A percentile compares a stretch with the other conserved stretches of the same genome.
These are phyloP conservation scores for Subacronicta megacephala DNA, from an alignment of 2,888 invertebrate genomes.

Conservation along the genomic window DNA sequence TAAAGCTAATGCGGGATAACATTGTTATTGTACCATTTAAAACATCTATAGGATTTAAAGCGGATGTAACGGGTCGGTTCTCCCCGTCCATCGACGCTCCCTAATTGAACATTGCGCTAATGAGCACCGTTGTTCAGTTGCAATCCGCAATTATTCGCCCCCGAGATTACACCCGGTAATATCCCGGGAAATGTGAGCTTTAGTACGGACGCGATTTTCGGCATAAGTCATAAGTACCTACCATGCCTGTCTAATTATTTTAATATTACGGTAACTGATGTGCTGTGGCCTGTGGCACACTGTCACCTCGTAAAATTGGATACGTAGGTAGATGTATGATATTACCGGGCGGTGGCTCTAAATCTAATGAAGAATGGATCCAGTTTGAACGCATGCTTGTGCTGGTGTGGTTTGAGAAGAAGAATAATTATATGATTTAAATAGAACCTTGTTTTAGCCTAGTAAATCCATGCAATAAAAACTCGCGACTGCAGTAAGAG, in stretches of 20 bases:
- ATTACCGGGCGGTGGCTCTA: too few species aligned
- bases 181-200: constrained; percentile 76
- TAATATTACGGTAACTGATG: constrained; percentile 51
- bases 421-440: too few species aligned
- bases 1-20: constrained; percentile 55
- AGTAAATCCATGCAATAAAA: too few species aligned
- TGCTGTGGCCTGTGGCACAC: too few species aligned
- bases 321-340: constrained; percentile 1
- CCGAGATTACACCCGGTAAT: constrained; percentile 80
- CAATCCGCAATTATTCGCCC: constrained; percentile 84
- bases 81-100: constrained; percentile 73
- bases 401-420: too few species aligned
- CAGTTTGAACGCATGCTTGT: too few species aligned
- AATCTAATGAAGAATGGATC: too few species aligned
- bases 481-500: constrained; percentile 2
- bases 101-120: constrained; percentile 89
- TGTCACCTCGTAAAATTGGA: constrained; percentile 42
- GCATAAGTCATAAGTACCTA: constrained; percentile 50
- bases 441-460: too few species aligned
- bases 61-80: constrained; percentile 62
- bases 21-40: constrained; percentile 61
- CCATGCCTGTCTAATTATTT: constrained; percentile 60
- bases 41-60: constrained; percentile 62
- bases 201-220: constrained; percentile 69
- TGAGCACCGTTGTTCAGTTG: constrained; percentile 86